These are phyloP conservation scores for Caradrina kadenii DNA, from an alignment of 2,888 invertebrate genomes.

Conservation along the genomic window DNA sequence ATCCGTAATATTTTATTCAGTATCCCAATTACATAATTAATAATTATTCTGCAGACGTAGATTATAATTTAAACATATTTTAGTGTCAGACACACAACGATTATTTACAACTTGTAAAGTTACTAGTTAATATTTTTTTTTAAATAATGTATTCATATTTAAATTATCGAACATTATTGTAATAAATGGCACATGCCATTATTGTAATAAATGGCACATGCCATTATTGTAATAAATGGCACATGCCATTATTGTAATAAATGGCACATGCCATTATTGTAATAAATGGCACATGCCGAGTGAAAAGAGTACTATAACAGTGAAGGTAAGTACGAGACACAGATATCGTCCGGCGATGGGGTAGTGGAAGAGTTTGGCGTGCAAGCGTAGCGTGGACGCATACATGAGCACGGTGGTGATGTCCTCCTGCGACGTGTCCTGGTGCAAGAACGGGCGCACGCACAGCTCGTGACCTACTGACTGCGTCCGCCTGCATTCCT, in stretches of 20 bases:
- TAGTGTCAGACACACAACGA: slow-evolving; percentile 12
- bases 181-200: slow-evolving; percentile 93
- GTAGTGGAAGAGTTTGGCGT: slow-evolving; percentile 93
- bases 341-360: slow-evolving; percentile 93
- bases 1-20: slow-evolving; percentile 29
- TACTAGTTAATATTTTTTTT: slow-evolving; percentile 11
- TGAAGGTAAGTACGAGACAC: slow-evolving; percentile 91
- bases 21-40: slow-evolving; percentile 1
- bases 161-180: slow-evolving; percentile 67
- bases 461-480: slow-evolving; percentile 94
- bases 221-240: slow-evolving; percentile 92
- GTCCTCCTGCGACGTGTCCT: slow-evolving; percentile 94
- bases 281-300: slow-evolving; percentile 94
- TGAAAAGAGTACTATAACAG: slow-evolving; percentile 91
- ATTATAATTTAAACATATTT: slow-evolving; percentile 4
- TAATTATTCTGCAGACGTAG: background rate
- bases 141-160: slow-evolving; percentile 23
- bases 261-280: slow-evolving; percentile 92
- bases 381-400: slow-evolving; percentile 93
- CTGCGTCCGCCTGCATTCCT: slow-evolving; percentile 93
- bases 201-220: slow-evolving; percentile 92
- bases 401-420: slow-evolving; percentile 94
- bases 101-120: slow-evolving; percentile 42
- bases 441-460: slow-evolving; percentile 95
- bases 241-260: slow-evolving; percentile 92